Base-by-base conservation (phyloP, 1,140 invertebrate species). In the Drosophila prosaltans region DNA sequence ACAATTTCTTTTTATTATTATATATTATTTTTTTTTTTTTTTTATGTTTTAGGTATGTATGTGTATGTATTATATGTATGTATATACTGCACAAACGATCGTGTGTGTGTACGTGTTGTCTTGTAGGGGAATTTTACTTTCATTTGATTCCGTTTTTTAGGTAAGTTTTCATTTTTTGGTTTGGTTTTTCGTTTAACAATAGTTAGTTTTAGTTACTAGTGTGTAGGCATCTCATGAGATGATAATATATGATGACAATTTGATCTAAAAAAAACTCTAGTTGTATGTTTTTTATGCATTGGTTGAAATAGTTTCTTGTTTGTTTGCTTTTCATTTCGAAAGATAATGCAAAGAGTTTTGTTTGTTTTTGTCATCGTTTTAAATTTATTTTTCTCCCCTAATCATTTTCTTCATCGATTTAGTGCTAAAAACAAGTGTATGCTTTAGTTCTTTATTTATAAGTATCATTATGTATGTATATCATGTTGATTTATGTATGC, bases 401-500 rank as follows among this genome's bases (percentile, higher is more conserved):
- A n/a, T 1, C n/a, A 0, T 55, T 1, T 26, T 32, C 6, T 32
- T 57, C 1, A 16, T 36, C n/a, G 43, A 48, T 77, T 71, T 77
- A 82, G 80, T 82, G 80, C 80, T 82, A 79, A 79, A 82, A 82
- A 78, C 80, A 82, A 75, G 67, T 82, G 70, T 81, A 68, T 72
- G 65, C 65, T 64, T 80, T 64, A 65, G 66, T 63, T 70, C 2
- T 64, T 54, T 24, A 5, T 59, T 28, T 62, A 48, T 65, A 40
- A 63, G 43, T 63, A 58, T 65, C 41, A 48, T 36, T 58, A 57
- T 55, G 36, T 58, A 57, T 55, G 36, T 65, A 51, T 67, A 21
- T 21, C 40, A 24, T 66, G 59, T 7, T 51, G 45, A 51, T 51
- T 51, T 65, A 40, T 70, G 54, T 57, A 67, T 71, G 32, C 65